These are phyloP conservation scores for Spicauda simplicius DNA, from an alignment of 2,888 invertebrate species.

Conservation along the genomic window DNA sequence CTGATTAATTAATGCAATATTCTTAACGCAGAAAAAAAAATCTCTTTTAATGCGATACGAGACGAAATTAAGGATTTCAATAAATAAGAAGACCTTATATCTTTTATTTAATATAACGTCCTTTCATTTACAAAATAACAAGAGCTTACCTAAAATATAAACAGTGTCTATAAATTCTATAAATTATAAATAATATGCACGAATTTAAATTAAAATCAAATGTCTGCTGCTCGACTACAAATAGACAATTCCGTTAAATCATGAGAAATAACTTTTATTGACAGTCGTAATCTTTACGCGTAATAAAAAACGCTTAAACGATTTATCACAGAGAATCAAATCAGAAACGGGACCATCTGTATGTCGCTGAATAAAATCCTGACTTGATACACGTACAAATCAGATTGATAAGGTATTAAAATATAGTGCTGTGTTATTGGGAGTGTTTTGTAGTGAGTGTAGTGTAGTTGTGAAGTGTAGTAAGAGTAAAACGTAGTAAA, in stretches of 20 bases:
- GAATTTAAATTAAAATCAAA: neutral
- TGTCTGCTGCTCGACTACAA: neutral
- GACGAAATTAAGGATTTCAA: too few species aligned
- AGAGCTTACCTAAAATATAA: too few species aligned
- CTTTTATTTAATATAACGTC: too few species aligned
- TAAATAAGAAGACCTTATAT: too few species aligned
- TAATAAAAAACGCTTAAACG: constrained; percentile 25
- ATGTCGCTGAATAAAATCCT: constrained; percentile 4
- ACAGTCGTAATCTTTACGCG: constrained; percentile 8
- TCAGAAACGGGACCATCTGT: constrained; percentile 14
- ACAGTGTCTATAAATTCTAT: too few species aligned
- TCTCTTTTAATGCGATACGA: too few species aligned
- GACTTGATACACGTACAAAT: neutral
- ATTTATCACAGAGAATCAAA: constrained; percentile 29
- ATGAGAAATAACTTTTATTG: neutral
- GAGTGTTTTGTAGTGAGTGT: constrained; percentile 2
- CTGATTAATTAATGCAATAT: too few species aligned
- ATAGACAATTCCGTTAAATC: neutral
- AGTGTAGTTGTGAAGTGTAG: too few species aligned
- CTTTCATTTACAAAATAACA: too few species aligned
- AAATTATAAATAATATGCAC: neutral
- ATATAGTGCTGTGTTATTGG: neutral
- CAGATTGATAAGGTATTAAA: neutral
- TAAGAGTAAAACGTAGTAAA: constrained; percentile 6
- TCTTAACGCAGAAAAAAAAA: too few species aligned